Evolutionary conservation across 2,888 invertebrate genomes (phyloP).

Genomic region (Chrysolina haemoptera): DNA sequence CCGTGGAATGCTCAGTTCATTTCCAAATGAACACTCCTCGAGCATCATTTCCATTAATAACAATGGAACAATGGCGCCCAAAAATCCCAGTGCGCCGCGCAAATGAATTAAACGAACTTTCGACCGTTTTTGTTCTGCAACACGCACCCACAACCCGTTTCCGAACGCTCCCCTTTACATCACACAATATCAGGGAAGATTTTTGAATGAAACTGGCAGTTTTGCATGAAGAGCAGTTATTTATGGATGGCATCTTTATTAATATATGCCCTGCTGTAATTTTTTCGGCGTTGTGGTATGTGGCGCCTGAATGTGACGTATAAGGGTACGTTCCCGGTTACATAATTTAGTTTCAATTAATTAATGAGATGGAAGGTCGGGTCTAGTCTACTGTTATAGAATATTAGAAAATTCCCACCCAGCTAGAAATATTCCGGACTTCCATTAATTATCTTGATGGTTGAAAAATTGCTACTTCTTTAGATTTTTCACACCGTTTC

Average conservation of each 20-base stretch:
- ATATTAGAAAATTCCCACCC: too few relatives aligned
- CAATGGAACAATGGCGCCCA: neutral
- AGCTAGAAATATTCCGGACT: too few relatives aligned
- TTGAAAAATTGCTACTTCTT: too few relatives aligned
- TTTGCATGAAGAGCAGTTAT: constrained; percentile 11
- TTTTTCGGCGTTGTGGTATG: constrained; percentile 4
- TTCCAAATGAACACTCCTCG: constrained; percentile 9
- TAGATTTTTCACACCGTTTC: too few relatives aligned
- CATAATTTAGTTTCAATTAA: neutral
- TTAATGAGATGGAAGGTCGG: neutral
- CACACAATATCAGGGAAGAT: constrained; percentile 9
- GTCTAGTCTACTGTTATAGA: too few relatives aligned
- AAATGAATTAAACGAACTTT: neutral
- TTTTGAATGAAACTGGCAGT: constrained; percentile 29
- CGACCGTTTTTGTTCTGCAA: neutral
- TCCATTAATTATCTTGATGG: too few relatives aligned
- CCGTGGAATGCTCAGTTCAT: neutral
- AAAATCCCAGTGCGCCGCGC: neutral
- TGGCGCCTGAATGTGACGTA: constrained; percentile 1
- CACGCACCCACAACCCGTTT: constrained; percentile 2
- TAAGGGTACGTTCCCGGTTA: neutral
- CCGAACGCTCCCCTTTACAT: constrained; percentile 4
- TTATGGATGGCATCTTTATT: constrained; percentile 23
- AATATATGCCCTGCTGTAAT: constrained; percentile 3
- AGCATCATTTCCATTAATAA: constrained; percentile 1